Conservation (phyloP, 2,888 invertebrate genomes). For the Xanthorhoe designata region DNA sequence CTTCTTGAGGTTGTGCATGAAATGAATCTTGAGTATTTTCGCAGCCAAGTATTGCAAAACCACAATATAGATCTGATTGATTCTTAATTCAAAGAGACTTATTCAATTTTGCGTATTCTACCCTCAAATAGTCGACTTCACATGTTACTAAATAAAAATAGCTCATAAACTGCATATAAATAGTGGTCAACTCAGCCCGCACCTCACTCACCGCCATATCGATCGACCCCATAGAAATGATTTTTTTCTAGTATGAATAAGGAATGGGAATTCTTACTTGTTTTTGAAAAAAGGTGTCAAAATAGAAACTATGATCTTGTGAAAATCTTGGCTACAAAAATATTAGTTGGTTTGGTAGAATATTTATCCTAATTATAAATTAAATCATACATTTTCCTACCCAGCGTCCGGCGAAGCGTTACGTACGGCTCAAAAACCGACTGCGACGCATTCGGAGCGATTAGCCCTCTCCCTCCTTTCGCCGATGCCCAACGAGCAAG, state of each 20-base stretch:
- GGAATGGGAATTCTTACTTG: too few species aligned
- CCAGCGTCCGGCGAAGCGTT: conserved; percentile 76
- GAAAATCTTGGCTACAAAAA: not conserved
- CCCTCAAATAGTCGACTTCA: too few species aligned
- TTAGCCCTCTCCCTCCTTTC: conserved; percentile 96
- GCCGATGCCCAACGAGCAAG: conserved; percentile 99
- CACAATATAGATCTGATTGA: not conserved
- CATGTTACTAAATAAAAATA: too few species aligned
- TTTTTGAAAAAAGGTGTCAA: too few species aligned
- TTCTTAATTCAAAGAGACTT: not conserved
- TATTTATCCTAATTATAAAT: not conserved
- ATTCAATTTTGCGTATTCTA: not conserved
- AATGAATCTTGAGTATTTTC: not conserved
- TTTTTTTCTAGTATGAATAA: too few species aligned
- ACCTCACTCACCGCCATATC: too few species aligned
- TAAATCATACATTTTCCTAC: not conserved
- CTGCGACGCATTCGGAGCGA: conserved; percentile 88
- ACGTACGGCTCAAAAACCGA: conserved; percentile 56
- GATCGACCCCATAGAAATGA: too few species aligned
- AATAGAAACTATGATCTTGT: not conserved
- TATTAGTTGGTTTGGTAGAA: not conserved
- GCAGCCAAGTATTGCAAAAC: not conserved
- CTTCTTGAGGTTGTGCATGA: conserved; percentile 13
- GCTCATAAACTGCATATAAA: too few species aligned
- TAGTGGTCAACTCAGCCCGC: too few species aligned